Conservation (phyloP, 2,113 vertebrate genomes). For the Cervus canadensis region DNA sequence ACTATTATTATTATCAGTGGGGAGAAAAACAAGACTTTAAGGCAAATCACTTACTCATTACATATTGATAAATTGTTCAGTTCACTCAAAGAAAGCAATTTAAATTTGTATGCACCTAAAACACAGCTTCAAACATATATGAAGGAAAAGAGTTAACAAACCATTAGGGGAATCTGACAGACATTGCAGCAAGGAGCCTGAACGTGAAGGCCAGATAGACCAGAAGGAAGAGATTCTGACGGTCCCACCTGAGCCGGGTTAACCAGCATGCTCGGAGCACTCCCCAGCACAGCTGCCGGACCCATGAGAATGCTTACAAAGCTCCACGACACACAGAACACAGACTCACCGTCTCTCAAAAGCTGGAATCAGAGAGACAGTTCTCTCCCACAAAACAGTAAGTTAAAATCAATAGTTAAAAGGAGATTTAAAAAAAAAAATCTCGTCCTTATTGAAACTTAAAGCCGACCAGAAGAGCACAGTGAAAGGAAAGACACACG, state of each 20-base stretch:
- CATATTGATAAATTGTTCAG: neutral
- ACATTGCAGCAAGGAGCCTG: too few relatives aligned
- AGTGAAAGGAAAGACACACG: neutral
- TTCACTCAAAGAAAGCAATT: neutral
- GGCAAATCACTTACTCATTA: neutral
- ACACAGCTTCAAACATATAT: neutral
- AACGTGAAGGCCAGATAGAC: neutral
- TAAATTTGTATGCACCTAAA: neutral
- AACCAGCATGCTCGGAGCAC: fast-evolving
- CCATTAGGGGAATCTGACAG: neutral
- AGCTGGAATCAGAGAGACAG: neutral
- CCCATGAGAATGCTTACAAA: neutral
- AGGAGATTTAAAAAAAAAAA: neutral
- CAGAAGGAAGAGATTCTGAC: neutral
- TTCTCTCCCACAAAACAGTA: neutral
- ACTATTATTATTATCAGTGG: neutral
- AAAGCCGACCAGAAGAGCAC: neutral
- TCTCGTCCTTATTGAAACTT: neutral
- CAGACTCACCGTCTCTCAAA: neutral
- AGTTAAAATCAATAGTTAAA: neutral
- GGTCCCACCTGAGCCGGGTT: neutral
- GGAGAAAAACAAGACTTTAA: neutral
- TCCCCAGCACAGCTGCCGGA: neutral
- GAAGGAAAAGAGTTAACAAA: neutral
- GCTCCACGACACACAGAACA: neutral